Percentiles rank a stretch among this genome's conserved stretches.
phyloP scores from a whole-genome alignment of 2,797 vertebrate species.

The Poecilia picta region DNA sequence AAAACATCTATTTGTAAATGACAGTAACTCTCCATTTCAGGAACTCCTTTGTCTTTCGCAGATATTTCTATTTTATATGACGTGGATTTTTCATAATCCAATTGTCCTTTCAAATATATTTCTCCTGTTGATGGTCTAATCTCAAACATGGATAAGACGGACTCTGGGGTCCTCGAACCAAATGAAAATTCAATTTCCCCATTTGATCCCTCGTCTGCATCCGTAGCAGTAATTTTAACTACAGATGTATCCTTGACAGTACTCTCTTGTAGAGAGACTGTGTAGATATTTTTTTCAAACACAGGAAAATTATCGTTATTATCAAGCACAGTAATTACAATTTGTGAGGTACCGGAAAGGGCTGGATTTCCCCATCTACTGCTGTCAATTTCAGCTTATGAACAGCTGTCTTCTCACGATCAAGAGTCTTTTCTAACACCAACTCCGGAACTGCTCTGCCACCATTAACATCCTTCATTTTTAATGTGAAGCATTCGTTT shows the following conservation, averaged over 20 bases:
- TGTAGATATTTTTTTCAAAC: slow-evolving; percentile 48
- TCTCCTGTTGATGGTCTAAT: slow-evolving; percentile 56
- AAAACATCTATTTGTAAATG: slow-evolving; percentile 65
- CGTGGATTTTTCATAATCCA: slow-evolving; percentile 64
- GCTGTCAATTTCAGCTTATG: slow-evolving; percentile 58
- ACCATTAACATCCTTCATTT: slow-evolving; percentile 54
- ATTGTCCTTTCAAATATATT: slow-evolving; percentile 45
- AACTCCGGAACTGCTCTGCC: slow-evolving; percentile 55
- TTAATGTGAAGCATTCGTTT: slow-evolving; percentile 63
- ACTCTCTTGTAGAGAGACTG: slow-evolving; percentile 41
- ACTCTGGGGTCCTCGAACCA: slow-evolving; percentile 24
- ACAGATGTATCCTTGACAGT: slow-evolving; percentile 10
- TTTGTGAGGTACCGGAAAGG: slow-evolving; percentile 51
- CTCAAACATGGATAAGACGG: slow-evolving; percentile 29
- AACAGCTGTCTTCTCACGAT: slow-evolving; percentile 57
- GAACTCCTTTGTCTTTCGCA: slow-evolving; percentile 71
- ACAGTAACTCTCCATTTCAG: slow-evolving; percentile 72
- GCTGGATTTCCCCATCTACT: slow-evolving; percentile 62
- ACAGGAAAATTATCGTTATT: slow-evolving; percentile 60
- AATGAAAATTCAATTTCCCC: slow-evolving; percentile 54
- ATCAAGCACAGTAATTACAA: slow-evolving; percentile 60
- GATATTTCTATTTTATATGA: slow-evolving; percentile 51
- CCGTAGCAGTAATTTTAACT: slow-evolving; percentile 38
- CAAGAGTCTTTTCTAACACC: slow-evolving; percentile 63
- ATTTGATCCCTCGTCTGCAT: slow-evolving; percentile 62